Evolutionary conservation across 1,140 invertebrate species (phyloP).

Genomic region (Paraescarpia echinospica): DNA sequence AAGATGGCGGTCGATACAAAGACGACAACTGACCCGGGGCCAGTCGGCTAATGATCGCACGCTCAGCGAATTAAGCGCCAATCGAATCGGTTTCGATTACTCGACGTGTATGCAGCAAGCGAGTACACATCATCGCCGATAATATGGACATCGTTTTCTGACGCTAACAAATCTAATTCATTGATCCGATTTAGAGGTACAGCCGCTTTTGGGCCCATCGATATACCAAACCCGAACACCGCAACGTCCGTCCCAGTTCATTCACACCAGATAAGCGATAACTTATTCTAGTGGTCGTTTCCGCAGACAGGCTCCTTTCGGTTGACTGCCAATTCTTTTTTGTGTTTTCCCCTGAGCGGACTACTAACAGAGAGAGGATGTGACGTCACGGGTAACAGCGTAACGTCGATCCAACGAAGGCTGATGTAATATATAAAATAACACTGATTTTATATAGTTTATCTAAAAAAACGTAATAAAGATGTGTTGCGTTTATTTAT

Average conservation of each 20-base stretch:
- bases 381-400: not conserved
- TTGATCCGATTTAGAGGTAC: not conserved
- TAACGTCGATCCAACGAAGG: too few relatives aligned
- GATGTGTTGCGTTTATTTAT: not conserved
- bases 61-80: not conserved
- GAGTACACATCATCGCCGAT: not conserved
- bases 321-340: not conserved
- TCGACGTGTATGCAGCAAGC: not conserved
- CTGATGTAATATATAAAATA: too few relatives aligned
- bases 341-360: not conserved
- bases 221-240: not conserved
- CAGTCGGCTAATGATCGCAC: not conserved
- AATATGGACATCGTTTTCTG: not conserved
- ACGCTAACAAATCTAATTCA: not conserved
- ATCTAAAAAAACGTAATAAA: not conserved
- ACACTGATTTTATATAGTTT: too few relatives aligned
- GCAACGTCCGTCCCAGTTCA: not conserved
- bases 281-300: not conserved
- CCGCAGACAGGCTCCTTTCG: not conserved
- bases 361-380: not conserved
- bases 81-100: slow-evolving; percentile 1
- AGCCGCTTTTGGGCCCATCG: too few relatives aligned
- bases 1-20: slow-evolving; percentile 4
- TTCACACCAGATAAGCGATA: not conserved
- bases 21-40: not conserved